Evolutionary conservation across 2,113 vertebrate genomes (phyloP), one percentile per base, ranked within the genome.

Genomic region (Rhinogobius similis): DNA sequence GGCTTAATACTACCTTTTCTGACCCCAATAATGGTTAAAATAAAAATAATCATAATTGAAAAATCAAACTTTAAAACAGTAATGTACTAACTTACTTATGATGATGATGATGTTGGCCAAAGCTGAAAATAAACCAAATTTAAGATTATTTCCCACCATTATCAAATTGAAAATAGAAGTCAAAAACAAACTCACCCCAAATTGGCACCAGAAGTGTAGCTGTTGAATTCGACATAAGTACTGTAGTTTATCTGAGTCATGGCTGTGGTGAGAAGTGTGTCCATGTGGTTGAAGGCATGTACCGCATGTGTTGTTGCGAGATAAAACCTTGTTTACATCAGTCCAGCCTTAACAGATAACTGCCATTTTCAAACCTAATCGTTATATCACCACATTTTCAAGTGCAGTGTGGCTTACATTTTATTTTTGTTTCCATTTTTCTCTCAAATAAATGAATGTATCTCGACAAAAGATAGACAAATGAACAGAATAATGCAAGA

Each of bases 151-250:
- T n/a, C 20, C 18, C 18, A n/a, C 20, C 18, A n/a, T n/a, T 41
- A 41, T 41, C 39, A 21, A 39, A 1, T n/a, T 27, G 41, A 63
- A 6, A 52, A 52, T 23, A 5, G 23, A 41, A 46, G 13, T 23
- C 62, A 43, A 39, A 5, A 13, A 53, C 2, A 0, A 27, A 91
- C 92, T 93, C 76, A 93, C 93, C 84, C 70, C 90, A 70, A 82
- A 85, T 18, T 74, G 82, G 59, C 78, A 84, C 58, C 24, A 89
- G 59, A 58, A 2, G 10, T 21, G 79, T 61, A 67, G 46, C 16
- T 23, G 69, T 76, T 41, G 1, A 29, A 43, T 73, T 77, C 66
- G 9, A 82, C 88, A 91, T 92, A 38, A 69, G 39, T 20, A 65
- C 41, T 85, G 11, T 39, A 41, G 48, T 68, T 65, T 72, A 65